Evolutionary conservation across 2,113 vertebrate genomes (phyloP).

Genomic region (Psittacula cyanocephala): DNA sequence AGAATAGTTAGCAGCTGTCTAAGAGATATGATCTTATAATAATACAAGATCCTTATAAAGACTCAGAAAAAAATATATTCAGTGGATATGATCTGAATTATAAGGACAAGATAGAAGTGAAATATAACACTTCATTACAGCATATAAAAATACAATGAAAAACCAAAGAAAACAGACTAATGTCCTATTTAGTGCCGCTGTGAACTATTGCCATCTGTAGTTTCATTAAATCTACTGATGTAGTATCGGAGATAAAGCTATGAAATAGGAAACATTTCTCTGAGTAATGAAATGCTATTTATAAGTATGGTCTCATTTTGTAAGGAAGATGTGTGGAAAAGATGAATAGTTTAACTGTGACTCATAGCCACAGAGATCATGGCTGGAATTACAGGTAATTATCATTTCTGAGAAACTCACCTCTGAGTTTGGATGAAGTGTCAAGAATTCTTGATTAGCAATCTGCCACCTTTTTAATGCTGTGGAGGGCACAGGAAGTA

Average conservation of each 20-base stretch:
- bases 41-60: not conserved
- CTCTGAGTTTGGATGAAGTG: not conserved
- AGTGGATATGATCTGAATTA: not conserved
- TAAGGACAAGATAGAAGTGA: not conserved
- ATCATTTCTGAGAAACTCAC: not conserved
- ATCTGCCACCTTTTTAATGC: not conserved
- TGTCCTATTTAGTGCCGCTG: not conserved
- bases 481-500: not conserved
- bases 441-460: constrained; percentile 11
- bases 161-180: not conserved
- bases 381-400: constrained; percentile 16
- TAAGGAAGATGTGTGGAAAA: not conserved
- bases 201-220: not conserved
- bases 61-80: not conserved
- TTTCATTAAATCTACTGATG: not conserved
- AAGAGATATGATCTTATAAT: not conserved
- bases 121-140: not conserved
- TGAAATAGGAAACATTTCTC: not conserved
- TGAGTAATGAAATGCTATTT: not conserved
- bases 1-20: not conserved
- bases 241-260: not conserved
- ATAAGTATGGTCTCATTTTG: not conserved
- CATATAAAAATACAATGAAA: not conserved
- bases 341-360: not conserved
- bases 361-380: not conserved